These are phyloP conservation scores for Paradoxurus hermaphroditus DNA, from an alignment of 2,113 vertebrate species.

Conservation along the genomic window DNA sequence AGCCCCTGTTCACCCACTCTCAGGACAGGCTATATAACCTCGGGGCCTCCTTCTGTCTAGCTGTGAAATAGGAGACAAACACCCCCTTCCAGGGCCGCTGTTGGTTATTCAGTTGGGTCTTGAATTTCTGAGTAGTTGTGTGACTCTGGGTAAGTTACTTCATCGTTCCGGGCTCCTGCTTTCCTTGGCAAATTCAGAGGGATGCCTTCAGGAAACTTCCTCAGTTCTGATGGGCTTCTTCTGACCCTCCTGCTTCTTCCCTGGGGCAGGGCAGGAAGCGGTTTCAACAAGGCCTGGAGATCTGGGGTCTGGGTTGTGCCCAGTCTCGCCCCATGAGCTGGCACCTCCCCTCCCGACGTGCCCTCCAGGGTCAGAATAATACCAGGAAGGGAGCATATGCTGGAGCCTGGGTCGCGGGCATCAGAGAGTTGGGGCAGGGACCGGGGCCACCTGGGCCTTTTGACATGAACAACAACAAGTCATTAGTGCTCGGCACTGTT, in stretches of 20 bases:
- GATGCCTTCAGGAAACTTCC: not conserved
- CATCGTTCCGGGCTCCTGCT: not conserved
- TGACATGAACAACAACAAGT: slow-evolving; percentile 62
- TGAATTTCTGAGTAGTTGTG: not conserved
- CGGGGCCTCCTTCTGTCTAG: not conserved
- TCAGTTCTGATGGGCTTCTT: not conserved
- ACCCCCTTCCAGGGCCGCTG: not conserved
- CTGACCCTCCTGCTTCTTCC: not conserved
- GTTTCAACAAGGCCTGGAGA: not conserved
- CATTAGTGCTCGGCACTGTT: slow-evolving; percentile 66
- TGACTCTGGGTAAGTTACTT: not conserved
- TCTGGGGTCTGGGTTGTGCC: not conserved
- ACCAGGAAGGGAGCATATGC: slow-evolving; percentile 33
- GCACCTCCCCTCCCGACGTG: not conserved
- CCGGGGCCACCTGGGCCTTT: slow-evolving; percentile 37
- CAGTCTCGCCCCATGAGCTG: not conserved
- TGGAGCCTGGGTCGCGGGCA: not conserved
- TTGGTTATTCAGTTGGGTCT: not conserved
- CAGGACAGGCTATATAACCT: not conserved
- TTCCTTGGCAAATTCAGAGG: not conserved
- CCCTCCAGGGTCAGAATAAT: slow-evolving; percentile 56
- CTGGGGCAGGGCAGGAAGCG: slow-evolving; percentile 39
- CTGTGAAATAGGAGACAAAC: not conserved
- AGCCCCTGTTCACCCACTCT: not conserved
- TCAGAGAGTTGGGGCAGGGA: not conserved